These are phyloP conservation scores for Patella ulyssiponensis DNA, from an alignment of 2,888 invertebrate genomes.

Conservation along the genomic window DNA sequence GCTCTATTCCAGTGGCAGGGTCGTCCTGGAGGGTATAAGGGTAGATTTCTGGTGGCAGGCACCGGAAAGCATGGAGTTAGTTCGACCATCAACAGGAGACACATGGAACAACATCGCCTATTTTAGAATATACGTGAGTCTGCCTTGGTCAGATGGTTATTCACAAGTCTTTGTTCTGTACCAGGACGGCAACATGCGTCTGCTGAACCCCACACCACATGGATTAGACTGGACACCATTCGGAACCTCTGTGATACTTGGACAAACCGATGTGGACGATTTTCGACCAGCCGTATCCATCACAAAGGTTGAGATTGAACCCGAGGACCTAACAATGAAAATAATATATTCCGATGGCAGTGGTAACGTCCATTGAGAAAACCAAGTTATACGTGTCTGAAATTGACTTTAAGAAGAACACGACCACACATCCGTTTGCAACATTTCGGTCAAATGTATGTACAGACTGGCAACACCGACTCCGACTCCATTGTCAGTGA, in stretches of 20 bases:
- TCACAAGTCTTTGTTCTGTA: constrained; percentile 56
- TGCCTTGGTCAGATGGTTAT: constrained; percentile 50
- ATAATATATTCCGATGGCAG: constrained; percentile 50
- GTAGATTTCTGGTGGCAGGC: constrained; percentile 54
- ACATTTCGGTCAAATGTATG: constrained; percentile 58
- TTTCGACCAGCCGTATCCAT: constrained; percentile 52
- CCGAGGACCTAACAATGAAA: constrained; percentile 38
- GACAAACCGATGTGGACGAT: constrained; percentile 48
- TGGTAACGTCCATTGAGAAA: constrained; percentile 37
- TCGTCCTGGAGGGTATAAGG: constrained; percentile 47
- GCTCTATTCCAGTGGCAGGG: constrained; percentile 37
- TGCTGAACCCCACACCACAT: constrained; percentile 51
- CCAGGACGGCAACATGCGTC: constrained; percentile 53
- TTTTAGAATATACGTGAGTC: constrained; percentile 48
- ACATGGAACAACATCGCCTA: constrained; percentile 45
- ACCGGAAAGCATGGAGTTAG: constrained; percentile 44
- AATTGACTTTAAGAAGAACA: constrained; percentile 38
- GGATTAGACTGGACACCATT: constrained; percentile 60
- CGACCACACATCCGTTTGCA: constrained; percentile 46
- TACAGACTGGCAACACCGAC: constrained; percentile 51
- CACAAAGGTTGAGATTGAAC: constrained; percentile 41
- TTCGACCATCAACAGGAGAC: constrained; percentile 1
- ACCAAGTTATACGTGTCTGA: constrained; percentile 44
- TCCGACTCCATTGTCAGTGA: constrained; percentile 51
- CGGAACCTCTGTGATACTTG: constrained; percentile 56